Evolutionary conservation across 2,797 vertebrate genomes (phyloP), one percentile per base, ranked within the genome.

Genomic region (Cephalopachus bancanus): DNA sequence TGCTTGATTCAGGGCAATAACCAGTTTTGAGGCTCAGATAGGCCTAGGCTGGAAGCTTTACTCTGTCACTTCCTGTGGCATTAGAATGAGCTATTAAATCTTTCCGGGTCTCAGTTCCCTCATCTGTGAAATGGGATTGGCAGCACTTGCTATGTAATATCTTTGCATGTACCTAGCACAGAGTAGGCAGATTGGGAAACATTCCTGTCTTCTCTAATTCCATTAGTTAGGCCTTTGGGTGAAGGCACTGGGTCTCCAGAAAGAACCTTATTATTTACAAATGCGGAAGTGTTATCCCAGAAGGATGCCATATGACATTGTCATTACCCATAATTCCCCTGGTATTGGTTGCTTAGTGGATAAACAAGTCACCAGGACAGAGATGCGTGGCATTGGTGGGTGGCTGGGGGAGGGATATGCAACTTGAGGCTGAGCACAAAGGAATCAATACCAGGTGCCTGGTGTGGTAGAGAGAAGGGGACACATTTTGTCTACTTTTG

Each of bases 121-220:
- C 55, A 14, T 71, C 64, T 94, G 65, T 89, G 16, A 79, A 89
- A 91, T 30, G 79, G 37, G 28, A 20, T 57, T 24, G 69, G n/a
- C 15, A 26, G 55, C 67, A 84, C 30, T 91, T 65, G 44, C 26
- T 59, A 86, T 57, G 49, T 59, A 15, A 33, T 33, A n/a, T 64
- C 51, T 62, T 8, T 24, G 49, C 17, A 10, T 1, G 0, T 55
- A 67, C 33, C 51, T 17, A 69, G 60, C 37, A 22, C 28, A 67
- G 53, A 83, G 60, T 10, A 79, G 74, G 14, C 6, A 1, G 5
- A 2, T 10, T 14, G 6, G 76, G 22, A 3, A 53, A 30, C 28
- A 28, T 74, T 75, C 51, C 71, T 9, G 30, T 76, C 69, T 75
- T 74, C 49, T 67, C 17, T 65, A 6, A 20, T 92, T 83, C 74